These are phyloP conservation scores for Drosophila neonasuta DNA, from an alignment of 2,888 invertebrate genomes.

Conservation along the genomic window DNA sequence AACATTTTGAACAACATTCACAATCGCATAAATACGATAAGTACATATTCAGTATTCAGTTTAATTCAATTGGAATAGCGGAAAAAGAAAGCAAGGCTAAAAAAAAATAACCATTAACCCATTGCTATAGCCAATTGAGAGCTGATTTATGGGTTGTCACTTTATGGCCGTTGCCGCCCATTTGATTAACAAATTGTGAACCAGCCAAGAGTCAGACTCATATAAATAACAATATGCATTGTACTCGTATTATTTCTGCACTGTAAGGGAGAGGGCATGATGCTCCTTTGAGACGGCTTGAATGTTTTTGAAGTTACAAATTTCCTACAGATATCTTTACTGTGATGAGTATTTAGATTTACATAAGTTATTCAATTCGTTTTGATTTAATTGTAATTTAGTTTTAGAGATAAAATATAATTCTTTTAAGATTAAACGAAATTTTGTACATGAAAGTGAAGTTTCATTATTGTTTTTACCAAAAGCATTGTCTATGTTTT, in stretches of 20 bases:
- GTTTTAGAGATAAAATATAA: too few species aligned
- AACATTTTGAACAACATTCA: neutral
- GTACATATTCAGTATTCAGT: slow-evolving; percentile 7
- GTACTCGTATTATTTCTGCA: slow-evolving; percentile 24
- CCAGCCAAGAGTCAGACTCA: slow-evolving; percentile 18
- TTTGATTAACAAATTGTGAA: slow-evolving; percentile 65
- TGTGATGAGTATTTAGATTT: too few species aligned
- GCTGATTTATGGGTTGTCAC: slow-evolving; percentile 42
- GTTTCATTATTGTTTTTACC: too few species aligned
- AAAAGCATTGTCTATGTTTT: too few species aligned
- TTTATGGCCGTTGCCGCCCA: slow-evolving; percentile 63
- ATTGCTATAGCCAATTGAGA: slow-evolving; percentile 30
- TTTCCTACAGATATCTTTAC: too few species aligned
- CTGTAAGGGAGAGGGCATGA: neutral
- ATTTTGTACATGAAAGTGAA: too few species aligned
- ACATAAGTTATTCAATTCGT: neutral
- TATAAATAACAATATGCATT: slow-evolving; percentile 28
- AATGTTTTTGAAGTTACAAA: neutral
- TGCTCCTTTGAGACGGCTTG: neutral
- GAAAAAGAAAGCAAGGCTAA: neutral
- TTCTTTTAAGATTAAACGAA: too few species aligned
- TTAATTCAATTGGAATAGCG: slow-evolving; percentile 9
- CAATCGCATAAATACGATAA: neutral
- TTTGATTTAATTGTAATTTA: neutral
- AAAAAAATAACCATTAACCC: slow-evolving; percentile 12